These are phyloP conservation scores for Sialis lutaria DNA, from an alignment of 2,888 invertebrate species.

Conservation along the genomic window DNA sequence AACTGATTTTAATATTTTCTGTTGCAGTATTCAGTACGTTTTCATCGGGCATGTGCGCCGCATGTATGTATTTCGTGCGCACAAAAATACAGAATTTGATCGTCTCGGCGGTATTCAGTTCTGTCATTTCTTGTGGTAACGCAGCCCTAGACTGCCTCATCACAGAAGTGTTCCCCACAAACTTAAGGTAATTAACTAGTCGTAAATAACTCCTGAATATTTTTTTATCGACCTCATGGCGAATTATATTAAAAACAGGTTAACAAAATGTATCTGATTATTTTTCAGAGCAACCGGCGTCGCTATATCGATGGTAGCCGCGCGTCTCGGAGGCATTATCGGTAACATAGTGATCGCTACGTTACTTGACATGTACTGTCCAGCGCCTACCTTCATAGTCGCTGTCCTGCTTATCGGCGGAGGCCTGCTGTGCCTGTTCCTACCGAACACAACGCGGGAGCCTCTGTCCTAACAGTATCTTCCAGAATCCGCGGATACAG, in stretches of 20 bases:
- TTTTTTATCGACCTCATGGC: too few species aligned
- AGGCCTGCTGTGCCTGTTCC: slow-evolving; percentile 69
- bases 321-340: slow-evolving; percentile 74
- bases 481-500: too few species aligned
- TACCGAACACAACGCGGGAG: slow-evolving; percentile 79
- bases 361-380: slow-evolving; percentile 73
- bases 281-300: slow-evolving; percentile 68
- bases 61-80: slow-evolving; percentile 69
- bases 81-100: slow-evolving; percentile 68
- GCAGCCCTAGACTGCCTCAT: slow-evolving; percentile 83
- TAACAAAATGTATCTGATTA: neutral
- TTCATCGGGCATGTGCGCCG: slow-evolving; percentile 68
- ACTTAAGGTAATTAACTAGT: slow-evolving; percentile 45
- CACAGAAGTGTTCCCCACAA: slow-evolving; percentile 85
- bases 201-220: too few species aligned
- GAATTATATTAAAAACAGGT: too few species aligned
- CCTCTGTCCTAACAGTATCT: slow-evolving; percentile 29
- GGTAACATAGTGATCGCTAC: slow-evolving; percentile 81
- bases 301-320: slow-evolving; percentile 79
- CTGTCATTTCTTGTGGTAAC: slow-evolving; percentile 76
- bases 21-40: slow-evolving; percentile 66
- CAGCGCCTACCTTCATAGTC: slow-evolving; percentile 82
- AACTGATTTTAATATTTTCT: slow-evolving; percentile 13
- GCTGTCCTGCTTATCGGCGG: slow-evolving; percentile 71
- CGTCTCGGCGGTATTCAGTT: slow-evolving; percentile 72